These are phyloP conservation scores for Hypomecis atomaria DNA, from an alignment of 2,888 invertebrate species.

Conservation along the genomic window DNA sequence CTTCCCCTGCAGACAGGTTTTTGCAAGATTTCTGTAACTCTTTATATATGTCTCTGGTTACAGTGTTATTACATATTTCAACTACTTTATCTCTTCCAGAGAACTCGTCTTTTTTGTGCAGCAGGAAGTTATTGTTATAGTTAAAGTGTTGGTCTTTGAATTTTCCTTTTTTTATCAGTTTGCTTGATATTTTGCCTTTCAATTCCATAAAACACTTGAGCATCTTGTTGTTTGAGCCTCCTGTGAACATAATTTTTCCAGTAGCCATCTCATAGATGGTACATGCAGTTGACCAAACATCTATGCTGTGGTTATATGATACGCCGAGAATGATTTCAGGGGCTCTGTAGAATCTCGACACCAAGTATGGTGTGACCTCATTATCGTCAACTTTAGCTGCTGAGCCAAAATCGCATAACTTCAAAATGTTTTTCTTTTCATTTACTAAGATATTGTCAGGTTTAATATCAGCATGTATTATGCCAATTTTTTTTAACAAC, in stretches of 20 bases:
- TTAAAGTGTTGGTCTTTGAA: constrained; percentile 99
- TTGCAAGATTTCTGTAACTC: constrained; percentile 93
- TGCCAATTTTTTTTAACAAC: constrained; percentile 95
- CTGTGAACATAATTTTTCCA: constrained; percentile 98
- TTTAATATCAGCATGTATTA: constrained; percentile 99
- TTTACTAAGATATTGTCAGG: constrained; percentile 99
- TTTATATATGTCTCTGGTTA: constrained; percentile 92
- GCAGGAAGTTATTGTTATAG: constrained; percentile 96
- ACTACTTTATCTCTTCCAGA: constrained; percentile 98
- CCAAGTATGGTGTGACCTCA: constrained; percentile 98
- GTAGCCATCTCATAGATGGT: constrained; percentile 99
- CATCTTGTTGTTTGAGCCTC: constrained; percentile 99
- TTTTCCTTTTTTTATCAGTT: constrained; percentile 95
- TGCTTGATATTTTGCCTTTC: constrained; percentile 98
- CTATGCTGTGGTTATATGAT: constrained; percentile 97
- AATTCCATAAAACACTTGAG: constrained; percentile 99
- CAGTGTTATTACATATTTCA: constrained; percentile 93
- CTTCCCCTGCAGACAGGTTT: constrained; percentile 92
- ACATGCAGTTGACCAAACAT: constrained; percentile 99
- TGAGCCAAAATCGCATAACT: constrained; percentile 99
- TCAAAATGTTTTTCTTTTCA: constrained; percentile 97
- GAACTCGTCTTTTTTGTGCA: constrained; percentile 98
- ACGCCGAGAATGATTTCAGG: constrained; percentile 99
- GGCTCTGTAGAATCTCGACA: constrained; percentile 98
- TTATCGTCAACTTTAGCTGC: constrained; percentile 96